phyloP scores from a whole-genome alignment of 2,113 vertebrate genomes.

The Nibea albiflora region DNA sequence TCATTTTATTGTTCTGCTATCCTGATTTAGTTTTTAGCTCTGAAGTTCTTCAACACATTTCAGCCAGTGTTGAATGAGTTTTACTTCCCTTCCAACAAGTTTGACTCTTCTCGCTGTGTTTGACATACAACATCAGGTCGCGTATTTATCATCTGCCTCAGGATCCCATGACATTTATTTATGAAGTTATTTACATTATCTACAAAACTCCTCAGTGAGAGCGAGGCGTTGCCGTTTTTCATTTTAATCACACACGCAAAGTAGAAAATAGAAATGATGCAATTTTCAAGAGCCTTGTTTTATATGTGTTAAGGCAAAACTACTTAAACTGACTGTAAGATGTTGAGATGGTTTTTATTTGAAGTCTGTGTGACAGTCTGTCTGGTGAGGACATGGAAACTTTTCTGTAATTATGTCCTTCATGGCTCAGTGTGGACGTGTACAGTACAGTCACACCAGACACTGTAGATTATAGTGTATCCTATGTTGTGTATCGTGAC shows the following conservation, averaged over 20 bases:
- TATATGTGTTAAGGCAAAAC: too few relatives aligned
- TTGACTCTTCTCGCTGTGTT: background rate
- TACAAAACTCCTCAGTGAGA: too few relatives aligned
- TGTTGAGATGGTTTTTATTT: background rate
- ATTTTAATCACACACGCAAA: too few relatives aligned
- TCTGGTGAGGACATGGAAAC: background rate
- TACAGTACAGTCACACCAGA: background rate
- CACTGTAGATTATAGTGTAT: background rate
- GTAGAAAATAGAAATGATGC: background rate
- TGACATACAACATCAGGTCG: background rate
- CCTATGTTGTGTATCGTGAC: too few relatives aligned
- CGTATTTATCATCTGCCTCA: background rate
- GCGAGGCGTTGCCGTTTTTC: too few relatives aligned
- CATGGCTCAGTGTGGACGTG: background rate
- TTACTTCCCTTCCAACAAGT: too few relatives aligned
- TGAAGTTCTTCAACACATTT: too few relatives aligned
- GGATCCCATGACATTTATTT: background rate
- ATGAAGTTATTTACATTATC: background rate
- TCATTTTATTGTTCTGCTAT: too few relatives aligned
- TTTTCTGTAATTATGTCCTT: background rate
- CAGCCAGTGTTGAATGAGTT: too few relatives aligned
- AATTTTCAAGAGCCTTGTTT: background rate
- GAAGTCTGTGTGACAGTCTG: background rate
- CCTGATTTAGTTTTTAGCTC: background rate
- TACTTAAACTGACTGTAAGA: background rate